Base-by-base conservation (phyloP, 2,797 vertebrate species). In the Xyrichtys novacula region DNA sequence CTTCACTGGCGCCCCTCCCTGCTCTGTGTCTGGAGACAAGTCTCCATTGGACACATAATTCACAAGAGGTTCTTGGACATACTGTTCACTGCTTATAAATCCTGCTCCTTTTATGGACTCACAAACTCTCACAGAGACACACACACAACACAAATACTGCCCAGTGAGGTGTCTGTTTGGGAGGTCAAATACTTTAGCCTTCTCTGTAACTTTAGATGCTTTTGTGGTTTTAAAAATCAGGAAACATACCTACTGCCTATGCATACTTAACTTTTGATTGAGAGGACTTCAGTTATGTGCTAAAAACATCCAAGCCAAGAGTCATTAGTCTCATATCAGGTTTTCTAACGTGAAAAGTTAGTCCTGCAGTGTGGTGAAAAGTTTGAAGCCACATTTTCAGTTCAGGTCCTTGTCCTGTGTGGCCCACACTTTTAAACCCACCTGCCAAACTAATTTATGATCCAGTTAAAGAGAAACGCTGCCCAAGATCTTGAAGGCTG, bases 401-500 rank as follows among this genome's bases (percentile, higher is more conserved):
- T 68, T 59, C 43, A 55, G 66, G 74, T 80, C 81, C 63, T 79
- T 81, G 79, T 86, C 87, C 54, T 85, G 84, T 80, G 80, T 83
- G 85, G 87, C 85, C 83, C 76, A 66, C 65, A 50, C 71, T 88
- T 84, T 78, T 83, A 82, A 87, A 66, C 78, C 83, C 74, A 86
- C 70, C 84, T 89, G 91, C 80, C 88, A 90, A 82, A 84, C 57
- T 89, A 87, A 94, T 94, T 92, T 92, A 94, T 62, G 80, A 84
- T 61, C 80, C 81, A 71, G 88, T 90, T 87, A 84, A n/a, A 77
- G 85, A 83, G 84, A 86, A 90, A 88, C 87, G 77, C 65, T 88
- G 85, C 83, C 83, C 83, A 64, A 81, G 64, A 78, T 86, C 83
- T 66, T 76, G 87, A 86, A 79, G 87, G 91, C 91, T 88, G 85